Conservation (phyloP, 2,888 invertebrate genomes). For the Dexiosoma caninum region DNA sequence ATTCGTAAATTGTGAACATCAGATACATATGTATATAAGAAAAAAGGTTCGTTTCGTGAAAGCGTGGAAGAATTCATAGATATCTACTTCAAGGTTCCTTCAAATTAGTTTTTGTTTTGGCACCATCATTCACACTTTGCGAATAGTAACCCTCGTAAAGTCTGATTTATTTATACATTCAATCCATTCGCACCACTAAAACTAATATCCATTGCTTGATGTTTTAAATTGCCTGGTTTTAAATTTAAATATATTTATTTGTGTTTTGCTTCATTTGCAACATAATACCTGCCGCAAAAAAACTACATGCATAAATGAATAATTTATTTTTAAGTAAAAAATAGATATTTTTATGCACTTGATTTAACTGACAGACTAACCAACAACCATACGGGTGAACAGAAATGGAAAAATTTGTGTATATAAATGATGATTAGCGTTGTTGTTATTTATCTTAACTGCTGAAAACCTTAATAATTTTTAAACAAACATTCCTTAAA, state of each 20-base stretch:
- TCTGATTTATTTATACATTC: too few species aligned
- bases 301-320: background rate
- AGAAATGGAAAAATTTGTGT: slow-evolving; percentile 3
- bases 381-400: background rate
- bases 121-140: too few species aligned
- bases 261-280: too few species aligned
- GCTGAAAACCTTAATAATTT: background rate
- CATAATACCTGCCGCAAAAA: background rate
- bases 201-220: too few species aligned
- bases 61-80: too few species aligned
- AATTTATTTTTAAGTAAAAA: background rate
- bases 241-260: background rate
- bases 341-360: background rate
- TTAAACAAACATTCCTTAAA: background rate
- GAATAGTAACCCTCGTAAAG: too few species aligned
- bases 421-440: background rate
- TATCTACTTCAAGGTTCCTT: too few species aligned
- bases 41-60: too few species aligned
- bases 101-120: too few species aligned
- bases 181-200: too few species aligned
- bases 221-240: background rate
- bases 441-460: slow-evolving; percentile 2
- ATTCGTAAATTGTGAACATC: too few species aligned
- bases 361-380: background rate
- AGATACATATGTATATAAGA: too few species aligned